Base-by-base conservation (phyloP, 2,888 invertebrate genomes). In the Tanytarsus gracilentus region DNA sequence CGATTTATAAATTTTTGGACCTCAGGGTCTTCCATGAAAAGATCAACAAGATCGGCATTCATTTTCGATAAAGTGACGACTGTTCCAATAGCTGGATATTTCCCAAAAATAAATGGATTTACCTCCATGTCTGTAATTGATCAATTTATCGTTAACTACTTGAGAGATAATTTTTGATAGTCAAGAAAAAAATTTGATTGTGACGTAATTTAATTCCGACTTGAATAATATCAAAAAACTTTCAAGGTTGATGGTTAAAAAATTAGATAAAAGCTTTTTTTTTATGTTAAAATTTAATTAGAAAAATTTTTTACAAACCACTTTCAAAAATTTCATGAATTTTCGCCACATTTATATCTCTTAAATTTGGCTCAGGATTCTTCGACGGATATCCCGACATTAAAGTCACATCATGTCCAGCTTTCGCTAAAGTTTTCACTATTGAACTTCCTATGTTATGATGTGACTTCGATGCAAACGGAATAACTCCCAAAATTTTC, bases 381-480 rank as follows among this genome's bases (percentile, higher is more conserved):
- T 44, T 44, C 11, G 16, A 18, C 11, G 44, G 44, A 21, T 16
- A 51, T 33, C 30, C 9, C 14, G 29, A 18, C 27, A 51, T 30
- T 2, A 51, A 4, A 7, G 51, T 51, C 9, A 51, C 51, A 5
- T 51, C 51, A 30, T 51, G 51, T 14, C 29, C 51, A 29, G 26
- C 29, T 30, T 29, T 14, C 9, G 11, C 2, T 18, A 51, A 16
- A 16, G 14, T 27, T 18, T 29, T 29, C 1, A 51, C 5, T 5
- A 51, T 30, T 11, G 23, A n/a, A 18, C 18, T 51, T 51, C 51
- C 51, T 4, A 51, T 18, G 11, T 9, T n/a, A 27, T 9, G 30
- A 30, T 51, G 51, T 1, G 29, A 29, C 18, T 51, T 51, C 5
- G 30, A 23, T 18, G 14, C 11, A 4, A 30, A 29, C 30, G 51